Percentiles rank a stretch among this genome's conserved stretches.
Conservation (phyloP, 1,140 invertebrate species). For the Tetragonula clypearis region DNA sequence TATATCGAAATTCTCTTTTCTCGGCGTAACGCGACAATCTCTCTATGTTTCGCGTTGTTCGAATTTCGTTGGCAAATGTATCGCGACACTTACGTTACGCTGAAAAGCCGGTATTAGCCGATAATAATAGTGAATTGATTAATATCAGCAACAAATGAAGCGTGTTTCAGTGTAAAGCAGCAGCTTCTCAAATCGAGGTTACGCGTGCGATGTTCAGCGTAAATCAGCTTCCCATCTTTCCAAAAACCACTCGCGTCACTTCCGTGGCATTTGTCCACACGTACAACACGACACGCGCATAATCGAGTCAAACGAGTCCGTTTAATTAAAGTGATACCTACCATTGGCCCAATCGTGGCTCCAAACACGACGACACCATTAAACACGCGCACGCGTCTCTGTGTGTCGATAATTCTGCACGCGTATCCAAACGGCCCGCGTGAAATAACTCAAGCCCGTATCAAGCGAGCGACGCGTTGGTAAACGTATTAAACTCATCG, state of each 20-base stretch:
- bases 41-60: not conserved
- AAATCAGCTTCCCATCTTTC: not conserved
- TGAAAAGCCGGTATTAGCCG: not conserved
- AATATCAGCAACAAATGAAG: too few species aligned
- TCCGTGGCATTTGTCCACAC: too few species aligned
- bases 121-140: not conserved
- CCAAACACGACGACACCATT: not conserved
- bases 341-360: not conserved
- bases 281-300: not conserved
- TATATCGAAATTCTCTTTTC: not conserved
- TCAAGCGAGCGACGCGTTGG: conserved; percentile 45
- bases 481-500: conserved; percentile 58
- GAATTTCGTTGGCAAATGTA: not conserved
- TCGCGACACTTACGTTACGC: not conserved
- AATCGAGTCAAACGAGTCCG: not conserved
- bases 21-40: not conserved
- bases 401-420: conserved; percentile 1
- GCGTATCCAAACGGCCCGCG: conserved; percentile 20
- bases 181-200: too few species aligned
- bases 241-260: not conserved
- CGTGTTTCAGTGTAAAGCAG: too few species aligned
- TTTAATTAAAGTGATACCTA: conserved; percentile 14
- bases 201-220: not conserved
- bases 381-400: not conserved
- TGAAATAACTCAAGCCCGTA: conserved; percentile 62